Conservation (phyloP, 2,113 vertebrate genomes). For the Gopherus flavomarginatus region DNA sequence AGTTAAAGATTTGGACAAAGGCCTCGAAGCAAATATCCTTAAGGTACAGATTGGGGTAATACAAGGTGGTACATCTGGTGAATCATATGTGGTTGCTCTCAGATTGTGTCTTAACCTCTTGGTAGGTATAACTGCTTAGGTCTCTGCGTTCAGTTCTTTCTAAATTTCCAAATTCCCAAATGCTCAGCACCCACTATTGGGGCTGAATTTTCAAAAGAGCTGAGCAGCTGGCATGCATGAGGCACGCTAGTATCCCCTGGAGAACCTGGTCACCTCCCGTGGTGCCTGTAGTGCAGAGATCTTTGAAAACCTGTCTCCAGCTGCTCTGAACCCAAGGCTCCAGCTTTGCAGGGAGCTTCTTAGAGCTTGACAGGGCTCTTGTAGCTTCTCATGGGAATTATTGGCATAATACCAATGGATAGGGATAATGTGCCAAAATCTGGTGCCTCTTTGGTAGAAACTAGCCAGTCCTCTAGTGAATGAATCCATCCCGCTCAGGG, state of each 20-base stretch:
- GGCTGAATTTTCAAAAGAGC: not conserved
- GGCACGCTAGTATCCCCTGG: too few relatives aligned
- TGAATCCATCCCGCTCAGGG: not conserved
- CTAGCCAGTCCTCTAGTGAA: not conserved
- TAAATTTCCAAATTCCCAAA: rapidly evolving
- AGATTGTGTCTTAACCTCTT: not conserved
- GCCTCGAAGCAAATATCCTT: not conserved
- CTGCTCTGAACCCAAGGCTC: not conserved
- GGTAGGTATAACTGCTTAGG: not conserved
- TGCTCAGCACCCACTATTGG: not conserved
- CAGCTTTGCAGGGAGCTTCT: not conserved
- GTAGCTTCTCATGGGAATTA: not conserved
- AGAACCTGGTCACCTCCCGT: not conserved
- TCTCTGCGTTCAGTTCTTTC: not conserved
- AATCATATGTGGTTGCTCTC: rapidly evolving
- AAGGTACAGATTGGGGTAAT: not conserved
- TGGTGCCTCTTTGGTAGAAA: not conserved
- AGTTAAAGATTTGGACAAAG: not conserved
- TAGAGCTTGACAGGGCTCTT: not conserved
- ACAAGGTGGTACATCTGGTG: not conserved
- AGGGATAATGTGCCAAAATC: not conserved
- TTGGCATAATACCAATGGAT: not conserved
- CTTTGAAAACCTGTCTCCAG: not conserved
- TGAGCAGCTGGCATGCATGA: not conserved
- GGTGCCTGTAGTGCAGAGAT: not conserved